phyloP scores from a whole-genome alignment of 2,888 invertebrate species.

The Drosophila helvetica region DNA sequence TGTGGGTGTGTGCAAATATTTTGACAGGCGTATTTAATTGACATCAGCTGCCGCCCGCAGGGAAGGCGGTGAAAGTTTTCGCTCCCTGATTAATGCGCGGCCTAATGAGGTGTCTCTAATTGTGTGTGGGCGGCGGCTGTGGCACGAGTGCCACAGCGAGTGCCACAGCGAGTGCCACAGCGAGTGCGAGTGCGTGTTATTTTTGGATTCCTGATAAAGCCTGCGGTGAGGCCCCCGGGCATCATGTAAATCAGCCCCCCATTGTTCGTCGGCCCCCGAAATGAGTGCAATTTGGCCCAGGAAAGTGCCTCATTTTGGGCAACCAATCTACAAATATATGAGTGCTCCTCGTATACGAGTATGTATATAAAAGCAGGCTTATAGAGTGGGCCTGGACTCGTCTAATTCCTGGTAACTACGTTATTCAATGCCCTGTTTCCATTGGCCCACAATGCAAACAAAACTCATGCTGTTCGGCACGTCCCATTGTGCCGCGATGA shows the following conservation, averaged over 20 bases:
- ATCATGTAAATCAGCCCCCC: constrained; percentile 54
- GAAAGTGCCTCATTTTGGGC: constrained; percentile 33
- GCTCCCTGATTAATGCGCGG: constrained; percentile 66
- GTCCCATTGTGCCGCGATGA: constrained; percentile 30
- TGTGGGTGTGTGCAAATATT: constrained; percentile 50
- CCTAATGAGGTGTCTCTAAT: constrained; percentile 74
- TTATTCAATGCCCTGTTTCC: constrained; percentile 20
- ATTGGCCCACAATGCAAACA: neutral
- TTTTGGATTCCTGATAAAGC: constrained; percentile 50
- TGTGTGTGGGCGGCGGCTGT: constrained; percentile 41
- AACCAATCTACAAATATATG: constrained; percentile 24
- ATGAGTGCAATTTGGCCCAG: constrained; percentile 55
- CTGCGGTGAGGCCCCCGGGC: constrained; percentile 18
- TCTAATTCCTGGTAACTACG: constrained; percentile 35
- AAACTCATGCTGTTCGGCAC: constrained; percentile 13
- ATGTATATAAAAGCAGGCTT: constrained; percentile 33
- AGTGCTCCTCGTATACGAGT: neutral
- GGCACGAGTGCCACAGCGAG: neutral
- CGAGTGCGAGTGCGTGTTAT: constrained; percentile 41
- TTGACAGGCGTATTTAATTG: constrained; percentile 67
- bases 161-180: neutral
- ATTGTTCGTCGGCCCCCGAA: constrained; percentile 54
- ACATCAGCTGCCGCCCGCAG: constrained; percentile 33
- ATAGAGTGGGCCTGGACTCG: constrained; percentile 28
- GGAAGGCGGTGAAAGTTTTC: constrained; percentile 49